Evolutionary conservation across 2,113 vertebrate genomes (phyloP), one percentile per base, ranked within the genome.

Genomic region (Gasterosteus aculeatus): DNA sequence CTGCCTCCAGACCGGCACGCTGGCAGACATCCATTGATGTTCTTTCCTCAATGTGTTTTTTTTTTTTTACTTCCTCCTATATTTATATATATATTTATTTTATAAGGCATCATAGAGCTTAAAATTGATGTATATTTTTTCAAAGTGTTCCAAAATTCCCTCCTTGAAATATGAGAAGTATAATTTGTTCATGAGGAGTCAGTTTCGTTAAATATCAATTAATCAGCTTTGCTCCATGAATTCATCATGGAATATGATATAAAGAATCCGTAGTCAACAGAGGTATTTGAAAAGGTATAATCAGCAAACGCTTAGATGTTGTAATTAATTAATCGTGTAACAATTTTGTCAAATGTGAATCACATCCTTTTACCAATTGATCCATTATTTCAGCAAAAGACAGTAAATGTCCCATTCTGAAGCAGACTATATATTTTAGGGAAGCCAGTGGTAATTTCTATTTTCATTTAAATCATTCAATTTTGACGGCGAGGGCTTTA

Each of bases 11-110:
- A 88, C 77, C 42, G 77, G 63, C 85, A 78, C 82, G 88, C 88
- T 87, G 85, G 87, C 88, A 87, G 86, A 88, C 82, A 87, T 92
- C 87, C 90, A 86, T 77, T 89, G 71, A 85, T 83, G 82, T 85
- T 76, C 46, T 77, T 78, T 83, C 77, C 73, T 84, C 72, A 70
- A 81, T 85, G 62, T 83, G 76, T 87, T 74, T 80, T 58, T 56
- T 14, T 54, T 56, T 80, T 58, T 56, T 38, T 33, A 38, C 14
- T 54, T 56, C 5, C 31, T 54, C 47, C 51, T 60, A 63, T 79
- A 33, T 72, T 41, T 66, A 62, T 78, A 22, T 78, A 22, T 74
- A 63, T 72, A 14, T 44, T 63, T 38, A 38, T 38, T 56, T 65
- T 47, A 64, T 54, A 59, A 65, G 68, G 26, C 56, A 29, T 83